Evolutionary conservation across 2,888 invertebrate genomes (phyloP).

Genomic region (Anarsia innoxiella): DNA sequence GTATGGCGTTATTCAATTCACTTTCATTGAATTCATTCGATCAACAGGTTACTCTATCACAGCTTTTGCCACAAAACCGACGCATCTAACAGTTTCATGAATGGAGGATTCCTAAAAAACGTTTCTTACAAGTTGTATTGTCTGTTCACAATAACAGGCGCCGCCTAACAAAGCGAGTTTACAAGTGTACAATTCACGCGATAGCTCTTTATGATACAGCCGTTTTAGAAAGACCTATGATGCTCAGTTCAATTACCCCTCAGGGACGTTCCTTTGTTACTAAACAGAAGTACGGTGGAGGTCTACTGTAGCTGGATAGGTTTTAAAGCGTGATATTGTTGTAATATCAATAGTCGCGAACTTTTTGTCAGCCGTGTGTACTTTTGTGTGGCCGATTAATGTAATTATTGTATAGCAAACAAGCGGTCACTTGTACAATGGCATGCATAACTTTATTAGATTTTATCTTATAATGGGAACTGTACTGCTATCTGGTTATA

Average conservation of each 20-base stretch:
- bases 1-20: constrained; percentile 25
- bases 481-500: too few species aligned
- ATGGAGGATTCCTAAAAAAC: constrained; percentile 71
- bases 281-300: constrained; percentile 31
- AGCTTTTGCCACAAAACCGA: constrained; percentile 56
- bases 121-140: constrained; percentile 73
- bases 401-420: constrained; percentile 56
- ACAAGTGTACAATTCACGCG: constrained; percentile 73
- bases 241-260: constrained; percentile 32
- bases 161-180: constrained; percentile 65
- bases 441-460: constrained; percentile 22
- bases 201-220: constrained; percentile 68
- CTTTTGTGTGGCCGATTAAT: constrained; percentile 63
- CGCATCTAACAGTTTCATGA: constrained; percentile 65
- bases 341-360: constrained; percentile 67
- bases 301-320: constrained; percentile 50
- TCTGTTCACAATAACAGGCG: constrained; percentile 69
- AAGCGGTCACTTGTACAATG: constrained; percentile 27
- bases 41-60: constrained; percentile 65
- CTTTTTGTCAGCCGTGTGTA: constrained; percentile 61
- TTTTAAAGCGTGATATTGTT: constrained; percentile 68
- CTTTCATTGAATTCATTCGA: constrained; percentile 25
- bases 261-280: constrained; percentile 25
- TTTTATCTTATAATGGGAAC: too few species aligned
- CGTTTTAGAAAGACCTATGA: constrained; percentile 51